Conservation (phyloP, 2,888 invertebrate genomes). For the Isotomurus palustris region DNA sequence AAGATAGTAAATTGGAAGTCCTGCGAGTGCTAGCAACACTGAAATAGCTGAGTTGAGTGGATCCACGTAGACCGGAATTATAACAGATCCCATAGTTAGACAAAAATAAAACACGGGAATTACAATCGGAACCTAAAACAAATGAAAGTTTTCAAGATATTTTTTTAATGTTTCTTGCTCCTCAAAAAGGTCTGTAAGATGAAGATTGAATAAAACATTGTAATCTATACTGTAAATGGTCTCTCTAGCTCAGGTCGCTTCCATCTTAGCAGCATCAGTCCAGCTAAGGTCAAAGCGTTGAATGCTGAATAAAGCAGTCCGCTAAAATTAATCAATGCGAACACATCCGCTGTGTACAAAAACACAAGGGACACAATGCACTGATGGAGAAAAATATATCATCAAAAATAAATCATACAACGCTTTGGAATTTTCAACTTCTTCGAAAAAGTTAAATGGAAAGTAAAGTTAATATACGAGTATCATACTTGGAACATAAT, state of each 20-base stretch:
- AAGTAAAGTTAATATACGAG: background rate
- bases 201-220: constrained; percentile 29
- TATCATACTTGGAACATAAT: constrained; percentile 71
- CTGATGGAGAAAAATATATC: constrained; percentile 54
- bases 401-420: background rate
- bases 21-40: constrained; percentile 68
- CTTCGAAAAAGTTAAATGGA: background rate
- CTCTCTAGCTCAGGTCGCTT: constrained; percentile 70
- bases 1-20: constrained; percentile 73
- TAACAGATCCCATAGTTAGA: constrained; percentile 68
- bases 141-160: background rate
- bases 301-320: constrained; percentile 89
- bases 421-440: background rate
- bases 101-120: constrained; percentile 72
- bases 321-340: constrained; percentile 81
- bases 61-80: constrained; percentile 72
- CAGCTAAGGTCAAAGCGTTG: constrained; percentile 78
- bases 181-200: background rate
- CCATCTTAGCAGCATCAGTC: constrained; percentile 75
- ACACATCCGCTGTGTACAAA: constrained; percentile 77
- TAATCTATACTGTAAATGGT: constrained; percentile 68
- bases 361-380: constrained; percentile 76
- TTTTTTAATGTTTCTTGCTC: background rate
- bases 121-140: constrained; percentile 62
- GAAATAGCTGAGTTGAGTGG: constrained; percentile 76